These are phyloP conservation scores for Willowsia nigromaculata DNA, from an alignment of 2,888 invertebrate species.

Conservation along the genomic window DNA sequence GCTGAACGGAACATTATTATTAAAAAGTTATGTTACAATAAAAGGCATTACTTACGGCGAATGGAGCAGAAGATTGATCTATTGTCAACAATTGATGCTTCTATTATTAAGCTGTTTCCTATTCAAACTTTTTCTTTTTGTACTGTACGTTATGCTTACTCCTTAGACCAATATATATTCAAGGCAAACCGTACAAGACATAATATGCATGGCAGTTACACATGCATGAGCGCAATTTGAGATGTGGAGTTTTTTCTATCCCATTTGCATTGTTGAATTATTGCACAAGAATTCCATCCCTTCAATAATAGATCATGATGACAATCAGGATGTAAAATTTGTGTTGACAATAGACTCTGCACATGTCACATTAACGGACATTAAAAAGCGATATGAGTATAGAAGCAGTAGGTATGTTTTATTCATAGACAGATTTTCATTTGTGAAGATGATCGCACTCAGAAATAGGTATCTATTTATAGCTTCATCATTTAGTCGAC, in stretches of 20 bases:
- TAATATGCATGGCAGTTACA: not conserved
- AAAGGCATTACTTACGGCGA: conserved; percentile 39
- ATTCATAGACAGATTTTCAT: not conserved
- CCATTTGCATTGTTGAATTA: not conserved
- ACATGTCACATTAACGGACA: conserved; percentile 44
- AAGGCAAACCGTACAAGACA: not conserved
- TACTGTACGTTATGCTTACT: not conserved
- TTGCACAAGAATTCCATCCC: conserved; percentile 12
- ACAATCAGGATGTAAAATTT: conserved; percentile 40
- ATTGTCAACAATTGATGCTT: conserved; percentile 39
- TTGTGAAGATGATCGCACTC: not conserved
- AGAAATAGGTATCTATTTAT: not conserved
- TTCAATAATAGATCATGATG: conserved; percentile 40
- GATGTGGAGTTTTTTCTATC: not conserved
- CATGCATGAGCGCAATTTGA: not conserved
- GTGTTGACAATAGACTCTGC: conserved; percentile 57
- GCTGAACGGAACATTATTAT: not conserved
- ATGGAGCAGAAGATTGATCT: conserved; percentile 54
- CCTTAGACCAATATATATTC: not conserved
- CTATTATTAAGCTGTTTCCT: conserved; percentile 4
- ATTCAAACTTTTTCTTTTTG: not conserved
- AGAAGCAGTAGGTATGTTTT: not conserved
- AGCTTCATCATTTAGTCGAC: not conserved
- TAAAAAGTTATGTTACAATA: conserved; percentile 6
- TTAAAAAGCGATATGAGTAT: not conserved